Percentiles rank a stretch among this genome's conserved stretches.
Evolutionary conservation across 2,113 vertebrate species (phyloP).

Genomic region (Dinomys branickii): DNA sequence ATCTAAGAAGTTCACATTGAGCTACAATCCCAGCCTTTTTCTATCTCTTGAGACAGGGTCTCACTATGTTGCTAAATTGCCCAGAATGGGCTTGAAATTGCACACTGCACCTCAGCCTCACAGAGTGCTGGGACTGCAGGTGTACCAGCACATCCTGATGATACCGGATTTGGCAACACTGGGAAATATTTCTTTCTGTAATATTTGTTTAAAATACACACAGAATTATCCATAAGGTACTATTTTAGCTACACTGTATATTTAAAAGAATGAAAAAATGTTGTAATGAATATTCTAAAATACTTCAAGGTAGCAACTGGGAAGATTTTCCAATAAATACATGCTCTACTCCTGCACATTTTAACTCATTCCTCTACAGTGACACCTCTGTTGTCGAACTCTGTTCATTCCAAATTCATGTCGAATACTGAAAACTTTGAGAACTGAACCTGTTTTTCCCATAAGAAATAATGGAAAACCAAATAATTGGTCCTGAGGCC

Average conservation of each 20-base stretch:
- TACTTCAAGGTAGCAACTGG: neutral
- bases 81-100: neutral
- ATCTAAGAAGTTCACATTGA: neutral
- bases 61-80: neutral
- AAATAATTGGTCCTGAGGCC: neutral
- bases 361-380: neutral
- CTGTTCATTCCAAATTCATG: neutral
- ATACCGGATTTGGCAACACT: neutral
- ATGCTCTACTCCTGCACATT: neutral
- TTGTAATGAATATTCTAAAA: neutral
- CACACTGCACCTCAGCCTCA: neutral
- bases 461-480: neutral
- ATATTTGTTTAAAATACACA: neutral
- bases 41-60: neutral
- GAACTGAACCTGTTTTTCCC: neutral
- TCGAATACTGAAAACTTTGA: neutral
- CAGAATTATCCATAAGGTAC: neutral
- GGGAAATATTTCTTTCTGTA: neutral
- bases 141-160: neutral
- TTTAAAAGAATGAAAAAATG: neutral
- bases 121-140: neutral
- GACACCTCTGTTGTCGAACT: neutral
- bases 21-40: neutral
- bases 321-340: neutral
- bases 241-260: neutral